These are phyloP conservation scores for Pomacea maculata DNA, from an alignment of 1,140 invertebrate genomes.

Conservation along the genomic window DNA sequence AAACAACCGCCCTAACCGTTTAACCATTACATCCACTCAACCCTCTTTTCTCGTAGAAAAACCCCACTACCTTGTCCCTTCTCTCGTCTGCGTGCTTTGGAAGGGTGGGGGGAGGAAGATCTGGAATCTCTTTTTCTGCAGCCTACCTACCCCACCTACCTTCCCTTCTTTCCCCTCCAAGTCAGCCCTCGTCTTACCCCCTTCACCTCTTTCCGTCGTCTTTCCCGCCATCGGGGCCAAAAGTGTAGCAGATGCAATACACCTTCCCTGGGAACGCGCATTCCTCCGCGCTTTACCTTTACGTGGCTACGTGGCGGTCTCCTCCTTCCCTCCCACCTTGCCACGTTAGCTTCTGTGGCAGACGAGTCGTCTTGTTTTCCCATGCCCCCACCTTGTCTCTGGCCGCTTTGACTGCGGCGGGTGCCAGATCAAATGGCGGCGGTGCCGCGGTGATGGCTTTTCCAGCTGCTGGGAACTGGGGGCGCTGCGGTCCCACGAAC, in stretches of 20 bases:
- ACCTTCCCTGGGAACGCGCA: too few relatives aligned
- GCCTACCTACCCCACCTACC: too few relatives aligned
- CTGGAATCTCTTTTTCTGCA: too few relatives aligned
- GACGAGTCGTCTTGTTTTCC: not conserved
- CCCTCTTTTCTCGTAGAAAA: not conserved
- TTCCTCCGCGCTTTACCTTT: not conserved
- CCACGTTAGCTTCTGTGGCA: conserved; percentile 4
- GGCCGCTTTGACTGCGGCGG: not conserved
- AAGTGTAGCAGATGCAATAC: too few relatives aligned
- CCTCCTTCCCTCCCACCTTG: conserved; percentile 6
- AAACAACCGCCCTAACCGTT: not conserved
- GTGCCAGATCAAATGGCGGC: conserved; percentile 7
- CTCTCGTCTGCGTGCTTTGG: not conserved
- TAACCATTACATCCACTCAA: not conserved
- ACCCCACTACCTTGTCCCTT: not conserved
- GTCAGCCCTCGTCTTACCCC: too few relatives aligned
- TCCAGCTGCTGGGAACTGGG: not conserved
- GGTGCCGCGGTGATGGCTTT: conserved; percentile 6
- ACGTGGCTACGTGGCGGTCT: not conserved
- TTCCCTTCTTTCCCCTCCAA: too few relatives aligned
- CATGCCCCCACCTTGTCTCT: conserved; percentile 5
- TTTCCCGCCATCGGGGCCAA: too few relatives aligned
- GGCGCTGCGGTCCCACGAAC: too few relatives aligned
- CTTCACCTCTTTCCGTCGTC: too few relatives aligned
- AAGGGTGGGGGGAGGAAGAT: too few relatives aligned